These are phyloP conservation scores for Muntiacus reevesi DNA, from an alignment of 2,113 vertebrate species.

Conservation along the genomic window DNA sequence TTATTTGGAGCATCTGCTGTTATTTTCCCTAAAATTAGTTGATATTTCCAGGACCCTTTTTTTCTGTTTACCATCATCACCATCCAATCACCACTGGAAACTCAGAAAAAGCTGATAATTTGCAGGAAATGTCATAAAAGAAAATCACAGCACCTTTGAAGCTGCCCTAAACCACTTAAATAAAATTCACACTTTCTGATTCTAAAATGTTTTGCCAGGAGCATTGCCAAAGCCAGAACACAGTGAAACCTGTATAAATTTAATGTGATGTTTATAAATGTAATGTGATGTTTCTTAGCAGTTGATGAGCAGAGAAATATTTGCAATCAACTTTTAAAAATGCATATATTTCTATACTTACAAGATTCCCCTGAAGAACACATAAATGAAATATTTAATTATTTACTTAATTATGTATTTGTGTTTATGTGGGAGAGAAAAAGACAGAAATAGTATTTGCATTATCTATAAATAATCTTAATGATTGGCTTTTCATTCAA, in stretches of 20 bases:
- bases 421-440: background rate
- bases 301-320: background rate
- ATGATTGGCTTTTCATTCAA: background rate
- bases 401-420: background rate
- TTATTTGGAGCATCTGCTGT: background rate
- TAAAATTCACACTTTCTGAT: background rate
- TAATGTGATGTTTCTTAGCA: background rate
- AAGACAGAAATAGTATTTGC: background rate
- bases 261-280: background rate
- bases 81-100: background rate
- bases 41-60: background rate
- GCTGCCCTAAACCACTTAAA: background rate
- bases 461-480: background rate
- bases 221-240: background rate
- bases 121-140: background rate
- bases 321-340: background rate
- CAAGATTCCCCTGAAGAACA: background rate
- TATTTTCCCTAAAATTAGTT: background rate
- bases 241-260: background rate
- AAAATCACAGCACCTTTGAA: background rate
- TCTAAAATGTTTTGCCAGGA: background rate
- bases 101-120: background rate
- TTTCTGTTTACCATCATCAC: background rate
- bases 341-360: background rate
- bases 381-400: background rate